These are phyloP conservation scores for Morpho achilles DNA, from an alignment of 2,888 invertebrate genomes.

Conservation along the genomic window DNA sequence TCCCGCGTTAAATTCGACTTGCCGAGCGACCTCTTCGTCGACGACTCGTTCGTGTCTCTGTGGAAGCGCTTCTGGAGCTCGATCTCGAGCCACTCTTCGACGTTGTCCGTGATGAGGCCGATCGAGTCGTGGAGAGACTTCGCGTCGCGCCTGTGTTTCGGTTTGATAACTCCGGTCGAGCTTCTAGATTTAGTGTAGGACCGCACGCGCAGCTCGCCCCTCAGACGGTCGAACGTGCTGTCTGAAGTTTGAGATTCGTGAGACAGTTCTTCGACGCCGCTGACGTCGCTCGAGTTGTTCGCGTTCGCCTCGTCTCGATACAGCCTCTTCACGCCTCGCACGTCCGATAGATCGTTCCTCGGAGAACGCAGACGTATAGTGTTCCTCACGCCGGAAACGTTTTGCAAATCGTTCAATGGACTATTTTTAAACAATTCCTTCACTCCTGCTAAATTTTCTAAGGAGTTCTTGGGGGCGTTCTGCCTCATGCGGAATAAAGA, in stretches of 20 bases:
- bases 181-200: slow-evolving; percentile 56
- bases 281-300: slow-evolving; percentile 43
- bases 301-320: slow-evolving; percentile 35
- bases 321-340: slow-evolving; percentile 48
- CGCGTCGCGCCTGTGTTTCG: slow-evolving; percentile 28
- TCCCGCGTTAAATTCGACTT: slow-evolving; percentile 36
- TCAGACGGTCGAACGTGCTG: slow-evolving; percentile 44
- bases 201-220: slow-evolving; percentile 46
- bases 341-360: slow-evolving; percentile 49
- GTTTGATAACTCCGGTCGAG: slow-evolving; percentile 33
- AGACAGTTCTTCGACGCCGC: slow-evolving; percentile 58
- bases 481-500: slow-evolving; percentile 37
- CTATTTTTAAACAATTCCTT: slow-evolving; percentile 45
- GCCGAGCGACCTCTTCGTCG: slow-evolving; percentile 15
- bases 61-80: slow-evolving; percentile 38
- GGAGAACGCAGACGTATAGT: slow-evolving; percentile 41
- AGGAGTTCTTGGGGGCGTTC: slow-evolving; percentile 50
- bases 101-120: slow-evolving; percentile 39
- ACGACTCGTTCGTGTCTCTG: slow-evolving; percentile 1
- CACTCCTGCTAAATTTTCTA: slow-evolving; percentile 58
- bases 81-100: slow-evolving; percentile 51
- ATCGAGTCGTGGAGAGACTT: slow-evolving; percentile 44
- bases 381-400: slow-evolving; percentile 57
- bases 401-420: slow-evolving; percentile 49
- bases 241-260: slow-evolving; percentile 39